Evolutionary conservation across 1,140 invertebrate species (phyloP), one percentile per base, ranked within the genome.

Genomic region (Drosophila erecta): DNA sequence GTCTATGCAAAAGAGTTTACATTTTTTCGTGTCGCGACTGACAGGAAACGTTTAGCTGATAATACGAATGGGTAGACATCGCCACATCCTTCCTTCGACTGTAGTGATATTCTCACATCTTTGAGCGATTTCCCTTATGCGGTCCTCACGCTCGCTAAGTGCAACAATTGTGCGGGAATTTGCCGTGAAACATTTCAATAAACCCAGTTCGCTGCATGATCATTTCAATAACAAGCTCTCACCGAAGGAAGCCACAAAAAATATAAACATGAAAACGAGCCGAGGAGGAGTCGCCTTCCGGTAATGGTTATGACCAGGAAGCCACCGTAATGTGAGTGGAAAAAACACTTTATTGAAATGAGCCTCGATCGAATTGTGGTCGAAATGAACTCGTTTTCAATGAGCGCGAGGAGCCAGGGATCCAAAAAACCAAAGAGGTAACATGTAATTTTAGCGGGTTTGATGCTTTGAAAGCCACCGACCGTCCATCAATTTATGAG

Each of bases 321-420:
- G 20, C 55, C 47, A 27, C 24, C 47, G 47, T 50, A 50, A 50
- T 50, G 47, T 50, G 81, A 69, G 76, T 65, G 75, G 35, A 65
- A 47, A 73, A 69, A 75, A 87, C 75, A 81, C 73, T 87, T 87
- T 83, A 86, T 86, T 86, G 81, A 79, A 86, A 86, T 86, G 79
- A 87, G 65, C 58, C 54, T 44, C 76, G 81, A 86, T 86, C 69
- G 81, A 75, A 81, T 78, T 86, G 81, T 67, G 77, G 55, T 66
- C 57, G 64, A 86, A 86, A 87, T 86, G 61, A 87, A 86, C 83
- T 87, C 41, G 83, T 89, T 87, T 64, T 47, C 83, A 75, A 66
- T 75, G 44, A 38, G 49, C 35, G 38, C 27, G 43, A 40, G 22
- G 33, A 55, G 49, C 27, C 15, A 20, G 30, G 5, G 46, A 41